Conservation (phyloP, 2,797 vertebrate species). For the Myoxocephalus aenaeus region DNA sequence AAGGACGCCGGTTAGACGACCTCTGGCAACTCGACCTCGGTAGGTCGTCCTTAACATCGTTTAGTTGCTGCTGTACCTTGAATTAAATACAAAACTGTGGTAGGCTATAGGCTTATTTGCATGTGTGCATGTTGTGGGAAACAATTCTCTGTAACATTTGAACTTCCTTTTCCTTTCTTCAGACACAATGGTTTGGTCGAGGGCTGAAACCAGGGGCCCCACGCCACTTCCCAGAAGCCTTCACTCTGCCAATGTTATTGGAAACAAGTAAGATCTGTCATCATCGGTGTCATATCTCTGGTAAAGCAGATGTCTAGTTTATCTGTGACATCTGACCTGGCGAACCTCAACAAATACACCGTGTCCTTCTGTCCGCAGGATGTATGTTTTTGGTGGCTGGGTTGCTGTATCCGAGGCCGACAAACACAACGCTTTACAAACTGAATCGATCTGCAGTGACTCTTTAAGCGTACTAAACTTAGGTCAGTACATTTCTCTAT, state of each 20-base stretch:
- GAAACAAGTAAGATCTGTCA: constrained; percentile 90
- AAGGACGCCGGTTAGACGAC: constrained; percentile 91
- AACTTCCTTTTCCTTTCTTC: constrained; percentile 40
- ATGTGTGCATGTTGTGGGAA: not conserved
- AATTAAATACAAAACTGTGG: not conserved
- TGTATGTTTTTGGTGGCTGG: constrained; percentile 98
- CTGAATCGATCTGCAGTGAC: constrained; percentile 94
- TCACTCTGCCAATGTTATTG: constrained; percentile 94
- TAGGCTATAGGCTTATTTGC: not conserved
- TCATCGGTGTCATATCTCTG: constrained; percentile 34
- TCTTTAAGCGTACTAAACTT: constrained; percentile 92
- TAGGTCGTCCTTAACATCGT: constrained; percentile 54
- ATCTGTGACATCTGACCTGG: not conserved
- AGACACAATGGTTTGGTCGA: constrained; percentile 97
- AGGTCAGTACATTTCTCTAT: constrained; percentile 81
- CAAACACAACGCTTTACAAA: constrained; percentile 79
- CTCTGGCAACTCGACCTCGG: constrained; percentile 96
- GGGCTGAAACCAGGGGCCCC: constrained; percentile 87
- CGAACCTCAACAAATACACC: not conserved
- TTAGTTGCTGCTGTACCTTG: not conserved
- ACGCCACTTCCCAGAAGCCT: constrained; percentile 93
- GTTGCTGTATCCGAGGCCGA: constrained; percentile 87
- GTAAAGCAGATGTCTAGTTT: not conserved
- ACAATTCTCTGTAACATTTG: not conserved
- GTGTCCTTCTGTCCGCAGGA: constrained; percentile 82